Evolutionary conservation across 2,888 invertebrate genomes (phyloP), one percentile per base, ranked within the genome.

Genomic region (Saturnia pavonia): DNA sequence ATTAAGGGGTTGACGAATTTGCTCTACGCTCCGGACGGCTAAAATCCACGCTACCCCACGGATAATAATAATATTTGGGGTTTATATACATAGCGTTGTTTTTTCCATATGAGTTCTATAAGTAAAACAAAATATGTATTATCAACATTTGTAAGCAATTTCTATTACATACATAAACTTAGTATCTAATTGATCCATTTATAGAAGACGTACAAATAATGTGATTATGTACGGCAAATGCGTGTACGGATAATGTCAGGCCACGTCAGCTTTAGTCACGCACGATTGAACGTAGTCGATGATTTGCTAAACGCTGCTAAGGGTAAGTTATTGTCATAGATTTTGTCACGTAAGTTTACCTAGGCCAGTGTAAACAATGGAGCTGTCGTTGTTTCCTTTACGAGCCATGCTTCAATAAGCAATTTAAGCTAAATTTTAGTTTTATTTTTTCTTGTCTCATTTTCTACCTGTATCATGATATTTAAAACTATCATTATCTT

Each of bases 201-300:
- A 57, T 57, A 57, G 11, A 25, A 12, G 12, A 22, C 54, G n/a
- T 22, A 22, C 22, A 22, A 4, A 22, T 57, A 25, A 57, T 57
- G 57, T 25, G 22, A 57, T 57, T 57, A 25, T 57, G 25, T 25
- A 57, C 57, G 57, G 57, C 12, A 25, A 57, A 57, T 57, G 57
- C 22, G 57, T 57, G 11, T 57, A 11, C 57, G 57, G 25, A 57
- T 25, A 57, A 25, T 25, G 57, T 25, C 57, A 57, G 25, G 25
- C 57, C 57, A 57, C 57, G 57, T 57, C 57, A 57, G 57, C 57
- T 57, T 57, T 57, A 25, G 57, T 57, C 57, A 57, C 57, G 22
- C 12, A 25, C 25, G 22, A 25, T 25, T 57, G 57, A 57, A 57
- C 22, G 57, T 57, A 25, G 22, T 57, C 57, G 57, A 57, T 16